Evolutionary conservation across 1,140 invertebrate genomes (phyloP).

Genomic region (Rhopalosiphum padi): DNA sequence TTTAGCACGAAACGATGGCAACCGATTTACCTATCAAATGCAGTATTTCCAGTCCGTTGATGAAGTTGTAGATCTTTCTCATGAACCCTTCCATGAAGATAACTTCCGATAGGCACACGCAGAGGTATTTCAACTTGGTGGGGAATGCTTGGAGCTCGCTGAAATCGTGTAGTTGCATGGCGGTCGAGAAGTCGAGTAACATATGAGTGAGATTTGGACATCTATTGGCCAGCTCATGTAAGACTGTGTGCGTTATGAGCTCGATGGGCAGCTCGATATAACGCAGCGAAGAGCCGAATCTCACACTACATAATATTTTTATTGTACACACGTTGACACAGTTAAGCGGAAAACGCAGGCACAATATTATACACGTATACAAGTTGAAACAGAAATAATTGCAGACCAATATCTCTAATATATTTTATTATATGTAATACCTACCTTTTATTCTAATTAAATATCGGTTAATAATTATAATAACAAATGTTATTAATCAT

Average conservation of each 20-base stretch:
- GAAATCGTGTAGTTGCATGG: constrained; percentile 99
- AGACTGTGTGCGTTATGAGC: constrained; percentile 95
- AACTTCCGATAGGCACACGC: constrained; percentile 97
- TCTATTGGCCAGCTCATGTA: constrained; percentile 96
- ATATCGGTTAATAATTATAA: neutral
- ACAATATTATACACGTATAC: neutral
- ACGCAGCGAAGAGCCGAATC: constrained; percentile 89
- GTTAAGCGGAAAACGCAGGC: neutral
- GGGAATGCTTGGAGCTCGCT: constrained; percentile 92
- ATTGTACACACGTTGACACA: neutral
- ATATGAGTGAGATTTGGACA: constrained; percentile 98
- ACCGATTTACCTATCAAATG: constrained; percentile 87
- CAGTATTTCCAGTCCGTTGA: constrained; percentile 97
- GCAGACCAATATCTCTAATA: neutral
- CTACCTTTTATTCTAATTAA: neutral
- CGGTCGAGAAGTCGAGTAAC: constrained; percentile 96
- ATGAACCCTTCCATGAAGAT: constrained; percentile 99
- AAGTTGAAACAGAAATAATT: neutral
- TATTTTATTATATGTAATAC: neutral
- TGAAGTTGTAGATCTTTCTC: constrained; percentile 99
- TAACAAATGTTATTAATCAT: neutral
- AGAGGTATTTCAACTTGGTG: constrained; percentile 95
- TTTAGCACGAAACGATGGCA: neutral
- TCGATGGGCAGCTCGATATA: constrained; percentile 98
- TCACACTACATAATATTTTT: constrained; percentile 66